Percentiles rank a stretch among this genome's conserved stretches.
phyloP scores from a whole-genome alignment of 92 coral and sea anemone species.

The Parazoanthus swiftii region DNA sequence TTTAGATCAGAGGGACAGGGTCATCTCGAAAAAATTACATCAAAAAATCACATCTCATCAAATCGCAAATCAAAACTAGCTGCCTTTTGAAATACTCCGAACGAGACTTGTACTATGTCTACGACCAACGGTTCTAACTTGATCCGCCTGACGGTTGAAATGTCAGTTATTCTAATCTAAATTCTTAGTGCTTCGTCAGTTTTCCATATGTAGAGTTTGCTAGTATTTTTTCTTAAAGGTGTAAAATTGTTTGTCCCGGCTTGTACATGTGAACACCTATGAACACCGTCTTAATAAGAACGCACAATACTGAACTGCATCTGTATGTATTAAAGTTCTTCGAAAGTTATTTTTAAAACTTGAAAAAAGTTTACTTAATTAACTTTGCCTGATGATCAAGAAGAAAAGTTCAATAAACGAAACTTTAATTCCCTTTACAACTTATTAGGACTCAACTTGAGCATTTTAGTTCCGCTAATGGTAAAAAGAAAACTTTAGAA shows the following conservation, averaged over 20 bases:
- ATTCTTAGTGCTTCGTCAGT: neutral
- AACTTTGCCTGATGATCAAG: no score
- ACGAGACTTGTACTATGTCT: neutral
- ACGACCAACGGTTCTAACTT: neutral
- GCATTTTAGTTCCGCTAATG: neutral
- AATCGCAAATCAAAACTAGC: no score
- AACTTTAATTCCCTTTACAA: no score
- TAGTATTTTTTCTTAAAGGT: neutral
- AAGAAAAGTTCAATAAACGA: no score
- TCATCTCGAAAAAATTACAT: neutral
- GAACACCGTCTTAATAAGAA: neutral
- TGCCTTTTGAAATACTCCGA: neutral
- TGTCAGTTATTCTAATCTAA: neutral
- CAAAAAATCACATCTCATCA: neutral
- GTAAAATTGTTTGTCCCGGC: neutral
- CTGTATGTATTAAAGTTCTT: no score
- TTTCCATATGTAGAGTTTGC: neutral
- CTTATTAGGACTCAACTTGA: neutral
- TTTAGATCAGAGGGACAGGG: neutral
- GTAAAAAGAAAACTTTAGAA: neutral
- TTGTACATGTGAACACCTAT: neutral
- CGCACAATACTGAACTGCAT: neutral
- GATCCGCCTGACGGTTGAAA: neutral
- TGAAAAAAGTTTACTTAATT: no score
- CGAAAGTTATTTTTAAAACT: neutral